Conservation (phyloP, 2,888 invertebrate genomes). For the Aphodius granarius region DNA sequence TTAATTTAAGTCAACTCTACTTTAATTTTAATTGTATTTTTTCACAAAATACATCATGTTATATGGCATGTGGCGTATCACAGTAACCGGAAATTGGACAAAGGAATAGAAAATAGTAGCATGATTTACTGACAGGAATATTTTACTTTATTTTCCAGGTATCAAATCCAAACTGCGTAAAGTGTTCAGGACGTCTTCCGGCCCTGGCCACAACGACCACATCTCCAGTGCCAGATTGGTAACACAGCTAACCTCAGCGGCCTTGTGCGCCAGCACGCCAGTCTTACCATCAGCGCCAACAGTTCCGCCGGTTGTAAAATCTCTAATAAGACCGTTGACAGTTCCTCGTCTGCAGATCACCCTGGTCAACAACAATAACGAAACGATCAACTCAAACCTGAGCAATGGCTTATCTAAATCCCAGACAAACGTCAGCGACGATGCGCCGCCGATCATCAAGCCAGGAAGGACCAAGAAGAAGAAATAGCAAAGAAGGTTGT, state of each 20-base stretch:
- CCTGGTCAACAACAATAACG: conserved; percentile 49
- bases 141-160: conserved; percentile 44
- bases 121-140: background rate
- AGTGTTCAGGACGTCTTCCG: conserved; percentile 61
- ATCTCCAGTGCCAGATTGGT: conserved; percentile 56
- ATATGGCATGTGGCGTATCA: background rate
- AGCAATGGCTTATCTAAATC: conserved; percentile 32
- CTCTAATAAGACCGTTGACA: conserved; percentile 59
- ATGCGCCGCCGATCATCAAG: conserved; percentile 48
- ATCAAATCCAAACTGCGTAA: conserved; percentile 60
- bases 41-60: too few species aligned
- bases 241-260: conserved; percentile 62
- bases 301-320: conserved; percentile 60
- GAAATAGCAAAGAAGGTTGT: conserved; percentile 46
- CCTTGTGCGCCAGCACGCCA: conserved; percentile 63
- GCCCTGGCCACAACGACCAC: conserved; percentile 48
- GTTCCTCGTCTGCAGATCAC: conserved; percentile 60
- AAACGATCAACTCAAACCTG: conserved; percentile 30
- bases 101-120: too few species aligned
- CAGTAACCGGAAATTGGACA: too few species aligned
- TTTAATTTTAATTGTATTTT: too few species aligned
- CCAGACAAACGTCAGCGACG: conserved; percentile 28
- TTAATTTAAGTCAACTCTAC: background rate
- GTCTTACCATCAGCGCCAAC: conserved; percentile 59
- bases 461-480: conserved; percentile 55